These are phyloP conservation scores for Tipula confusa DNA, from an alignment of 2,888 invertebrate genomes.

Conservation along the genomic window DNA sequence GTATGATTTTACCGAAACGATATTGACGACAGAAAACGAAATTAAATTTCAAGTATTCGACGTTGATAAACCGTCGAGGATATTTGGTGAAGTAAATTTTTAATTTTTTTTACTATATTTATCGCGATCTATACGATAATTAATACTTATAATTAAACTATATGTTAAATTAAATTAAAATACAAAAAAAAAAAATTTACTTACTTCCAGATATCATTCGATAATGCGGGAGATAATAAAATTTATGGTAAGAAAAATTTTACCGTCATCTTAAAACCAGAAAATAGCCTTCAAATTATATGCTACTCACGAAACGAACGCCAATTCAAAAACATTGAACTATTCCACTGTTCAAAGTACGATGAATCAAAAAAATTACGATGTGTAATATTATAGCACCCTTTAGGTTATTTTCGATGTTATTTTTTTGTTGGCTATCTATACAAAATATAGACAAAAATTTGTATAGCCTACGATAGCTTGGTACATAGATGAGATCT, in stretches of 20 bases:
- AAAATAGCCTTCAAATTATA: conserved; percentile 26
- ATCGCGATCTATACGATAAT: not conserved
- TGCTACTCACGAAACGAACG: not conserved
- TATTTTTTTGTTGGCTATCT: not conserved
- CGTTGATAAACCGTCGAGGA: conserved; percentile 7
- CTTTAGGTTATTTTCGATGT: not conserved
- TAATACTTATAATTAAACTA: not conserved
- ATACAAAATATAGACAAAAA: not conserved
- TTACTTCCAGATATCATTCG: not conserved
- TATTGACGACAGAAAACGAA: not conserved
- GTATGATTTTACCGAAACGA: conserved; percentile 13
- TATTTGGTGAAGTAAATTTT: conserved; percentile 20
- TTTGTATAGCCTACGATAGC: too few relatives aligned
- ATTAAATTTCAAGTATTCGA: conserved; percentile 8
- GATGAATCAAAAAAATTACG: not conserved
- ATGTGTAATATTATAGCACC: not conserved
- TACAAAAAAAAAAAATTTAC: too few relatives aligned
- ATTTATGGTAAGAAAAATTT: conserved; percentile 29
- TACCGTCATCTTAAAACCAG: conserved; percentile 26
- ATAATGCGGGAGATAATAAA: not conserved
- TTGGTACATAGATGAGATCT: not conserved
- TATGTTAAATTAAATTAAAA: not conserved
- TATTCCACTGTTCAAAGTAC: not conserved
- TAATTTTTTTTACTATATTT: not conserved
- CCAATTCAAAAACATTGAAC: conserved; percentile 17